A percentile compares a stretch with the other conserved stretches of the same genome.
These are phyloP conservation scores for Rhinichthys osculus DNA, from an alignment of 2,797 vertebrate genomes.

Conservation along the genomic window DNA sequence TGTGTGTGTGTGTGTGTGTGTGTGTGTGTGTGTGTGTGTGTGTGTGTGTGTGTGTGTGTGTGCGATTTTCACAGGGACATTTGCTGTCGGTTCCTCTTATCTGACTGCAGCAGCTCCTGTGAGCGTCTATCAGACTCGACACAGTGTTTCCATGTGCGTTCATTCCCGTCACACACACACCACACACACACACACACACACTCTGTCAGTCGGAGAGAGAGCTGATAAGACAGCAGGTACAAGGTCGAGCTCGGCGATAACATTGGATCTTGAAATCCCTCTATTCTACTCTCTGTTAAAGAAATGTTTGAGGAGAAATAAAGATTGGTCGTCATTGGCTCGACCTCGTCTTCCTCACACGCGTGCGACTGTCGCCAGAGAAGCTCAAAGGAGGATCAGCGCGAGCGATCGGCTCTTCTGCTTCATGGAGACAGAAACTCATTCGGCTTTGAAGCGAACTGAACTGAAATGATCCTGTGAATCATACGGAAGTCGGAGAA, in stretches of 20 bases:
- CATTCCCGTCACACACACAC: slow-evolving; percentile 4
- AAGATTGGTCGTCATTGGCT: background rate
- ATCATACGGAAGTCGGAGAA: too few relatives aligned
- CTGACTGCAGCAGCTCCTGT: slow-evolving; percentile 2
- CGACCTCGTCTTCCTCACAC: too few relatives aligned
- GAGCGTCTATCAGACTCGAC: slow-evolving; percentile 13
- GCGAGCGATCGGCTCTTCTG: background rate
- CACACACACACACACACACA: background rate
- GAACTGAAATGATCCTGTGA: too few relatives aligned
- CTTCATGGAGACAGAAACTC: background rate
- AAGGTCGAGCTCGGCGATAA: background rate
- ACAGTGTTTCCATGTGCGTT: slow-evolving; percentile 17
- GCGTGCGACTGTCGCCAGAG: background rate
- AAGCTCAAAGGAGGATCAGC: background rate
- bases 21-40: background rate
- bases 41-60: background rate
- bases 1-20: slow-evolving; percentile 14
- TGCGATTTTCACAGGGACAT: background rate
- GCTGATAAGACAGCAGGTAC: background rate
- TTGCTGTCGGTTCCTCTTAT: slow-evolving; percentile 14
- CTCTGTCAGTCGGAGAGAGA: background rate
- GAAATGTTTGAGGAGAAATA: background rate
- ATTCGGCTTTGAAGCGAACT: too few relatives aligned
- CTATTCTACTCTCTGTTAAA: background rate
- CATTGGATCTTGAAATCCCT: background rate